Conservation (phyloP, 2,113 vertebrate genomes). For the Ceyx melanurus region DNA sequence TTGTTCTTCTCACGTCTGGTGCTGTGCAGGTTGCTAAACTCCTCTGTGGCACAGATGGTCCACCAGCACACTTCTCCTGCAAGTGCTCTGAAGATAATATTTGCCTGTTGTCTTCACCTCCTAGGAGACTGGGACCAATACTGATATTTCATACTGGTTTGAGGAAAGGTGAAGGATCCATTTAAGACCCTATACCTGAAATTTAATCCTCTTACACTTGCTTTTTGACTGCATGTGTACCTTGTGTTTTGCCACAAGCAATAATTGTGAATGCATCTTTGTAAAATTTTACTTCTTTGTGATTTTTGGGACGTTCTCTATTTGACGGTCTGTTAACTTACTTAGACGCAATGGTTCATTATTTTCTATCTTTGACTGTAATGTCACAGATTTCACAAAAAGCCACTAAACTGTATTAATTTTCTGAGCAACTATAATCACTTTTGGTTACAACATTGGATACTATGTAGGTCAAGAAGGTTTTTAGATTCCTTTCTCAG, state of each 20-base stretch:
- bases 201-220: background rate
- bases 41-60: background rate
- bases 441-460: background rate
- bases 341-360: background rate
- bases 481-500: background rate
- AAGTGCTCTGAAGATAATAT: background rate
- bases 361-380: background rate
- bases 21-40: background rate
- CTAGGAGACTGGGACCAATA: accelerated
- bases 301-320: background rate
- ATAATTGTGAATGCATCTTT: background rate
- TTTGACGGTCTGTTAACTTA: background rate
- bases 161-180: background rate
- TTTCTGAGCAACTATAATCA: background rate
- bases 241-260: background rate
- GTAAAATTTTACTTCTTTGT: background rate
- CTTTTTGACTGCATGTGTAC: background rate
- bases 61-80: background rate
- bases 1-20: background rate
- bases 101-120: background rate
- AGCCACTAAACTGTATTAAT: background rate
- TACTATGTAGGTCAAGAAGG: background rate
- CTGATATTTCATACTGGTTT: background rate
- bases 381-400: background rate
- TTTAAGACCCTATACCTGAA: background rate